Base-by-base conservation (phyloP, 2,113 vertebrate genomes). In the Terrapene triunguis region DNA sequence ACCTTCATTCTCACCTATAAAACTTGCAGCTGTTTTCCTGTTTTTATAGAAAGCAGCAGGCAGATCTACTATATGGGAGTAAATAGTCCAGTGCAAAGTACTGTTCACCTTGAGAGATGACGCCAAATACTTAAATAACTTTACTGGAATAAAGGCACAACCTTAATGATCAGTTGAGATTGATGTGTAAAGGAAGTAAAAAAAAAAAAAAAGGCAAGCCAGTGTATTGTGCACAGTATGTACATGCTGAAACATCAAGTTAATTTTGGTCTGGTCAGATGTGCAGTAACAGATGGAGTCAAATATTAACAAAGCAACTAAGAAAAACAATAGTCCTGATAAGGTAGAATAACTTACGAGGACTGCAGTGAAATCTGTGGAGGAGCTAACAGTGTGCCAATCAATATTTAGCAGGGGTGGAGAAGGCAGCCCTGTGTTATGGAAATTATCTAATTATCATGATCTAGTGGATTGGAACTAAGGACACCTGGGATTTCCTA, bases 21-120 rank as follows among this genome's bases (percentile, higher is more conserved):
- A 97, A 97, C 80, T 27, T 85, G 97, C 96, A 97, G 96, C 96
- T 98, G 93, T 87, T 94, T 97, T 98, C 97, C 97, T 97, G 96
- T 98, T 97, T 98, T 97, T 93, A 97, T 95, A 97, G 96, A 96
- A 97, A 98, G 95, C 95, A 96, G 94, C 62, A 27, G 89, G 95
- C 89, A 96, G 96, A 92, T 94, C 47, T 88, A 89, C 95, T 90
- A 80, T 94, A 72, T 86, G 93, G 91, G 88, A 95, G 93, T 19
- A 93, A 38, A 19, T 90, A 94, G 86, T 80, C 62, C 35, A 80
- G 94, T 89, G 90, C 94, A 90, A 24, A 93, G 95, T 29, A 55
- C 88, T n/a, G 57, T 88, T 96, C 97, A 97, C 95, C 97, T 97
- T 96, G 94, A 97, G 87, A 87, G 94, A 82, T 91, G 96, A 96